These are phyloP conservation scores for Scatophagus argus DNA, from an alignment of 2,113 vertebrate species.

Conservation along the genomic window DNA sequence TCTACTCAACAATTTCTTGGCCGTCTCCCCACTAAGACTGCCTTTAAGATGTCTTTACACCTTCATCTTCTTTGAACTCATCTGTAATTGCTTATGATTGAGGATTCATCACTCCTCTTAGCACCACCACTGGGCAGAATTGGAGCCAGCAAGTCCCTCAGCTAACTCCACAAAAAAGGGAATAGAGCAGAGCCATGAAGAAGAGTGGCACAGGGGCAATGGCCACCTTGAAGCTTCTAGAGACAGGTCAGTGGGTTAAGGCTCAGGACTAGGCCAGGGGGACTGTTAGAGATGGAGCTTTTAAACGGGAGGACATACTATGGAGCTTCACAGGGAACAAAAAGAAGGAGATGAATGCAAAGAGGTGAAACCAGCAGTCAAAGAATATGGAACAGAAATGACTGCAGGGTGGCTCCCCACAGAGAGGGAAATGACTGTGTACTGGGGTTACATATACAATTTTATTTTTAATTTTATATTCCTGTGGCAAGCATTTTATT, in stretches of 20 bases:
- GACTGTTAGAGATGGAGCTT: slow-evolving; percentile 72
- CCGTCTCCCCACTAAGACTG: neutral
- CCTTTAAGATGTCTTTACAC: slow-evolving; percentile 20
- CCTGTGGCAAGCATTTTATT: slow-evolving; percentile 12
- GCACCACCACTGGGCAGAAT: neutral
- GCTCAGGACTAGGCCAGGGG: slow-evolving; percentile 22
- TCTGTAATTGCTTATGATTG: neutral
- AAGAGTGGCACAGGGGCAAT: slow-evolving; percentile 40
- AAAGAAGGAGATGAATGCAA: slow-evolving; percentile 18
- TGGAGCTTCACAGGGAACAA: slow-evolving; percentile 26
- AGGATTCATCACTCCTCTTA: neutral
- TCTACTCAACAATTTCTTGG: slow-evolving; percentile 6
- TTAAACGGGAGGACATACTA: slow-evolving; percentile 20
- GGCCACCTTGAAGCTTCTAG: slow-evolving; percentile 37
- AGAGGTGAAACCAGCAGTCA: neutral
- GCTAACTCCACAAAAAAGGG: neutral
- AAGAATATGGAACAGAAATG: slow-evolving; percentile 33
- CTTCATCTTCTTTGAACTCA: slow-evolving; percentile 9
- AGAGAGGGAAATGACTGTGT: neutral
- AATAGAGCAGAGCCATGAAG: slow-evolving; percentile 8
- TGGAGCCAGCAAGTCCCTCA: slow-evolving; percentile 8
- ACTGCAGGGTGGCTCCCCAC: slow-evolving; percentile 31
- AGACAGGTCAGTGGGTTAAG: slow-evolving; percentile 46
- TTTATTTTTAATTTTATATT: slow-evolving; percentile 8
- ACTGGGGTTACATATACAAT: slow-evolving; percentile 3